A percentile compares a stretch with the other conserved stretches of the same genome.
Evolutionary conservation across 2,113 vertebrate species (phyloP).

Genomic region (Gnathonemus longibarbis): DNA sequence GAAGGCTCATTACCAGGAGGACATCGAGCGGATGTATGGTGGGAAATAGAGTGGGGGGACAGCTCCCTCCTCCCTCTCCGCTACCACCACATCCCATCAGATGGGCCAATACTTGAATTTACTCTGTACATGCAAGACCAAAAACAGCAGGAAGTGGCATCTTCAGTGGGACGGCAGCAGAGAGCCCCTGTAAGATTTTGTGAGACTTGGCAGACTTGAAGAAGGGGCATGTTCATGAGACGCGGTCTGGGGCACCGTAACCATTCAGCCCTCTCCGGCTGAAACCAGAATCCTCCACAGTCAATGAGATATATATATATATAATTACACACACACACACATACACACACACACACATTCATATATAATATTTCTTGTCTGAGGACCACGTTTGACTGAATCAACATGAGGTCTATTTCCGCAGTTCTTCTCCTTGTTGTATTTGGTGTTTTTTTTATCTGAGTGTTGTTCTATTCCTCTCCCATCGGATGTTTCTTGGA

Average conservation of each 20-base stretch:
- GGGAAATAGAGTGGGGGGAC: constrained; percentile 51
- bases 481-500: background rate
- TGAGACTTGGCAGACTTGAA: background rate
- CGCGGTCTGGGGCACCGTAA: background rate
- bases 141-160: constrained; percentile 24
- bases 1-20: constrained; percentile 74
- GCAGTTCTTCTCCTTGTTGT: background rate
- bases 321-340: too few relatives aligned
- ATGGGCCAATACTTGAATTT: constrained; percentile 67
- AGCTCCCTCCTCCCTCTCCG: constrained; percentile 20
- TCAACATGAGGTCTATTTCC: background rate
- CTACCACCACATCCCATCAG: constrained; percentile 46
- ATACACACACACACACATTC: too few relatives aligned
- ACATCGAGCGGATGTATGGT: constrained; percentile 88
- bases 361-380: background rate
- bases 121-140: constrained; percentile 54
- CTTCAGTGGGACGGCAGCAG: background rate
- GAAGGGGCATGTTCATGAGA: background rate
- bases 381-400: background rate
- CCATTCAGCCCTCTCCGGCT: background rate
- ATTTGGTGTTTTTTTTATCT: background rate
- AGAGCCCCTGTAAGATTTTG: constrained; percentile 17
- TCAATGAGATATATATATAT: constrained; percentile 11
- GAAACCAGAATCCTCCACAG: background rate
- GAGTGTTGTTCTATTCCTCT: background rate